Evolutionary conservation across 2,113 vertebrate species (phyloP), one percentile per base, ranked within the genome.

Genomic region (Copsychus sechellarum): DNA sequence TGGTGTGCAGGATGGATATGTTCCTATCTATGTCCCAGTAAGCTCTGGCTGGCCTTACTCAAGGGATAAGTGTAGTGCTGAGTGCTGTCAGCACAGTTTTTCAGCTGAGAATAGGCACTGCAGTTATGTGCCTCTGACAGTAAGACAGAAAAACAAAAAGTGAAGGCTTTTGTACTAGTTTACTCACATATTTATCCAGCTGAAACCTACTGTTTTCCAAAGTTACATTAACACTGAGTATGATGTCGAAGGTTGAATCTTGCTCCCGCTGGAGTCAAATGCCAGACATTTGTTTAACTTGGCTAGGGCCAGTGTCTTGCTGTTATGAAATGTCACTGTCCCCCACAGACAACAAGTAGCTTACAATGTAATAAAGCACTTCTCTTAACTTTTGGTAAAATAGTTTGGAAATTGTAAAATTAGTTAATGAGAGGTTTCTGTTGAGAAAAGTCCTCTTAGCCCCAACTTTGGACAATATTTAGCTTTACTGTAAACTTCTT

Each of bases 191-290:
- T 28, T 90, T 90, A 60, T 36, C 31, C 31, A 64, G 20, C 14
- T 42, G 36, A 58, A 71, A 50, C 4, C 5, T 29, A 15, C 0
- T 45, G 24, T 22, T 93, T 90, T 83, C 45, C 25, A 31, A 85
- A 67, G 40, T 51, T 65, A 33, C 0, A 0, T 58, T 67, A 80
- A 56, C 36, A 61, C 8, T 0, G 0, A 64, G 19, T 15, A 48
- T 14, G 18, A 67, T 20, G 14, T 8, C 3, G 3, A 62, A 84
- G 29, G 40, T 9, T 60, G 67, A 76, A 43, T 48, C 36, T 66
- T n/a, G 14, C 13, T 92, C 26, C 58, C 56, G 16, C 40, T 86
- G 42, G 28, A 91, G 45, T 54, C 58, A 72, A 80, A 12, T 36
- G 31, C 14, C 40, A 93, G 74, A 64, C 2, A 31, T 47, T 40